Base-by-base conservation (phyloP, 2,113 vertebrate genomes). In the Bufo gargarizans region DNA sequence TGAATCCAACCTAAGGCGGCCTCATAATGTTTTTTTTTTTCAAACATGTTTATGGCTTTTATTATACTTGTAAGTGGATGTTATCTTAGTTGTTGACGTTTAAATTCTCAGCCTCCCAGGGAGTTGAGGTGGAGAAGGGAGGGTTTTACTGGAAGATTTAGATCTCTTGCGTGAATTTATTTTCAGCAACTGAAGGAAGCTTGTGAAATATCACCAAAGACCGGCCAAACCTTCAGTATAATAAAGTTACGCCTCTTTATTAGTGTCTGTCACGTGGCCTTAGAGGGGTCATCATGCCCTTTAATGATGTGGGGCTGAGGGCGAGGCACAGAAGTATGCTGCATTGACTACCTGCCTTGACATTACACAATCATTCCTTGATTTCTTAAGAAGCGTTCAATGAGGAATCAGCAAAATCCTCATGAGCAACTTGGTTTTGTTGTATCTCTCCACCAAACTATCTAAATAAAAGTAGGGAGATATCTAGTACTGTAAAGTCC, bases 1-100 rank as follows among this genome's bases (percentile, higher is more conserved):
- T 93, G 83, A 89, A 91, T 91, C 92, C 92, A 91, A 91, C 90
- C 86, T 89, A 86, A 77, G 49, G 55, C 67, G 43, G 58, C 82
- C 89, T 72, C 71, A 89, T 81, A 79, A 4, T 76, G 65, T 47
- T 65, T 53, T 86, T 72, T 67, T 65, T 16, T 50, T 86, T 78
- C 85, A 1, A 65, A 43, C 20, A 19, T 76, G 65, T 88, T 84
- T 84, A 84, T 77, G 58, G 59, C 71, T 77, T n/a, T 77, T 65
- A 56, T 88, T 84, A 19, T 88, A 43, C 20, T 77, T 84, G 50
- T 8, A 77, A 77, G 58, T 77, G 22, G 87, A 88, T 88, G 58
- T 88, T 88, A 76, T 77, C 80, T 83, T 50, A 22, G 65, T 61
- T 76, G 19, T 85, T 85, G 17, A 77, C 56, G n/a, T 74, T 74